Evolutionary conservation across 2,113 vertebrate genomes (phyloP), one percentile per base, ranked within the genome.

Genomic region (Corythornis vintsioides): DNA sequence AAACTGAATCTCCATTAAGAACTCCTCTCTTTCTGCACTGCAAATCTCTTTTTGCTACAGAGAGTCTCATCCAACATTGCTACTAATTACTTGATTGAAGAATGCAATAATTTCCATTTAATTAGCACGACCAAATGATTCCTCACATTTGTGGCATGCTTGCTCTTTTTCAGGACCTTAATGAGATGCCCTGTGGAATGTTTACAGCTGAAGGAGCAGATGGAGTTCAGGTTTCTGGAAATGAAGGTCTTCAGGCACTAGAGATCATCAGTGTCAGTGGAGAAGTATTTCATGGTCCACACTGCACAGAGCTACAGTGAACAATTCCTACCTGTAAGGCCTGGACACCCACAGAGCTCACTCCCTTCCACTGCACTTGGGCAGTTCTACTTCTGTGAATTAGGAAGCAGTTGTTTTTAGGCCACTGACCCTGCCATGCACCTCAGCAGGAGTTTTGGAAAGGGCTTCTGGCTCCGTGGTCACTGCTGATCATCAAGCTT

Each of bases 141-240:
- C 26, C 61, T 95, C 11, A 3, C 59, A 50, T 66, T 67, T 79
- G 56, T 43, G 40, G 48, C 25, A 50, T 19, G 29, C 16, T 61
- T 79, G 28, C 45, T 73, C 5, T 64, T 77, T 83, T 71, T 4
- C 17, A 53, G 55, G 76, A 66, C n/a, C 9, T 50, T 70, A 92
- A 90, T 76, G 82, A 88, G 79, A 77, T 55, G n/a, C 71, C 88
- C 70, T 69, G 71, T 88, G 69, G 78, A 88, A 90, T 60, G 31
- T 22, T 82, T 90, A 47, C 38, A 88, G 86, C 48, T 73, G 85
- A 90, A 84, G 21, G 40, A 77, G 59, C 53, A 67, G 90, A 59
- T 14, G 29, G 55, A 29, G n/a, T 82, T 55, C 17, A 69, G 29
- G 66, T 42, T 93, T 83, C 64, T 86, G 59, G 88, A 83, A 75